phyloP scores from a whole-genome alignment of 2,113 vertebrate species.

The Bubo scandiacus region DNA sequence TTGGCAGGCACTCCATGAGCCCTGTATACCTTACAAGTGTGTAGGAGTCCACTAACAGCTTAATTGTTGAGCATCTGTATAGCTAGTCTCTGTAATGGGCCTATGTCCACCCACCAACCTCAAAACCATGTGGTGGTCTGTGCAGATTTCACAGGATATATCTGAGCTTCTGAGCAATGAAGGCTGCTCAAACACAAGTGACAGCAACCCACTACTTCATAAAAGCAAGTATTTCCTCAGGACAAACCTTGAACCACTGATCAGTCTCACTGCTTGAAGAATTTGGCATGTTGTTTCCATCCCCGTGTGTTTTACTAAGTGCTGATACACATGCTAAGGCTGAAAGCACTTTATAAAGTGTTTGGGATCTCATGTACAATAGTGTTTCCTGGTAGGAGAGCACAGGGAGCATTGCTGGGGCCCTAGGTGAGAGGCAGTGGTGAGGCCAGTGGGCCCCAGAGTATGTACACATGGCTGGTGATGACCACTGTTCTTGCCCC shows the following conservation, averaged over 20 bases:
- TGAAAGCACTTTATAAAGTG: constrained; percentile 20
- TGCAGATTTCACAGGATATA: background rate
- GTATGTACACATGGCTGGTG: background rate
- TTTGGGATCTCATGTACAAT: background rate
- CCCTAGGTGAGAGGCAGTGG: background rate
- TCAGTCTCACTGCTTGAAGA: background rate
- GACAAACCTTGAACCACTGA: background rate
- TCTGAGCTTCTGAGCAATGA: background rate
- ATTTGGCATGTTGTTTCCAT: background rate
- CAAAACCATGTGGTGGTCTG: background rate
- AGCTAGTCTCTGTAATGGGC: background rate
- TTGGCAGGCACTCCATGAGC: constrained; percentile 39
- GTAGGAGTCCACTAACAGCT: constrained; percentile 14
- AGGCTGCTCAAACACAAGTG: background rate
- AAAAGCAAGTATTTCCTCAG: background rate
- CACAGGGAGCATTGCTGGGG: background rate
- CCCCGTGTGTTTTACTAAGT: constrained; percentile 4
- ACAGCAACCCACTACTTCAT: background rate
- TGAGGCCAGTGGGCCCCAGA: background rate
- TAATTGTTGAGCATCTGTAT: constrained; percentile 23
- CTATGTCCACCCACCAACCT: background rate
- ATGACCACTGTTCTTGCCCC: background rate
- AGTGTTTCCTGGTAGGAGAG: background rate
- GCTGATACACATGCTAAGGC: background rate
- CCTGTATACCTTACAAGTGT: constrained; percentile 29